Percentiles rank a stretch among this genome's conserved stretches.
Conservation (phyloP, 2,113 vertebrate genomes). For the Zingel zingel region DNA sequence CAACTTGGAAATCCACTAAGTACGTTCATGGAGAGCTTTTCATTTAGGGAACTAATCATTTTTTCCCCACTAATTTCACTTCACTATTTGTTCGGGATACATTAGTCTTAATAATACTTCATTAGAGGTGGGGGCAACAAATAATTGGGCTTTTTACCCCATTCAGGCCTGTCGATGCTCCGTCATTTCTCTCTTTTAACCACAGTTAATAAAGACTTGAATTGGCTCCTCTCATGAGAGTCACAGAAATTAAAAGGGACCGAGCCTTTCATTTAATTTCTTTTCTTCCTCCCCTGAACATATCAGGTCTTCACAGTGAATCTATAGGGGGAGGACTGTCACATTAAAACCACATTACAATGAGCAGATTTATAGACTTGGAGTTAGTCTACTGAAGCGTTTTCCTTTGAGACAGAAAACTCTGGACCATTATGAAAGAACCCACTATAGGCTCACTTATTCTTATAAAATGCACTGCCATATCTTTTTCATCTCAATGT, state of each 20-base stretch:
- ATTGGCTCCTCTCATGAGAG: background rate
- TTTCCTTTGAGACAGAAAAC: conserved; percentile 1
- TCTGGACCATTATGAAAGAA: conserved; percentile 4
- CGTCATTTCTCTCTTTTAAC: background rate
- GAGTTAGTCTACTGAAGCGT: background rate
- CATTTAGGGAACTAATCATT: background rate
- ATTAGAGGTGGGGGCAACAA: background rate
- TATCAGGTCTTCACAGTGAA: conserved; percentile 8
- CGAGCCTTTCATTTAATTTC: conserved; percentile 4
- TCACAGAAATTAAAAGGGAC: conserved; percentile 14
- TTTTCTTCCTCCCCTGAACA: conserved; percentile 6
- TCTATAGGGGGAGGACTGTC: background rate
- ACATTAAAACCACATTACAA: conserved; percentile 29
- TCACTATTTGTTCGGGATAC: conserved; percentile 9
- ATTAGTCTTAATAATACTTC: background rate
- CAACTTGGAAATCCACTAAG: conserved; percentile 1
- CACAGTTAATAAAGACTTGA: background rate
- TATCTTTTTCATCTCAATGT: conserved; percentile 26
- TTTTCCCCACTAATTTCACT: conserved; percentile 10
- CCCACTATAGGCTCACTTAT: background rate
- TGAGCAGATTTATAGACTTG: background rate
- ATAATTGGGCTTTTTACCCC: background rate
- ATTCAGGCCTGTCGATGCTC: background rate
- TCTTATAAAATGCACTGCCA: background rate
- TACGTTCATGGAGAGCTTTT: conserved; percentile 10